phyloP scores from a whole-genome alignment of 92 coral and sea anemone species.

The Epizoanthus ramosus region DNA sequence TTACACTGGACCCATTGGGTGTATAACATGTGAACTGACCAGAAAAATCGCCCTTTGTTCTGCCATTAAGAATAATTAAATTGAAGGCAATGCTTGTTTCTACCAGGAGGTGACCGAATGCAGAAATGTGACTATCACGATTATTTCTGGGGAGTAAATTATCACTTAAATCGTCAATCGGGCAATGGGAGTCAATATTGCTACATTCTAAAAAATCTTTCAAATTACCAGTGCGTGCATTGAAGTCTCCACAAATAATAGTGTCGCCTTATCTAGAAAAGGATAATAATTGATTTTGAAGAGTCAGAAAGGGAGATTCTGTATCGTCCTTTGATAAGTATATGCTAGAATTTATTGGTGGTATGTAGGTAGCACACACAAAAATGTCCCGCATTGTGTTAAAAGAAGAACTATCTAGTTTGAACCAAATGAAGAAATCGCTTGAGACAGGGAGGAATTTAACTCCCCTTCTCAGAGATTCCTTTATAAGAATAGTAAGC shows the following conservation, averaged over 20 bases:
- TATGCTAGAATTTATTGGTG: neutral
- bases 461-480: neutral
- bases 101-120: neutral
- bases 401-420: neutral
- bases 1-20: constrained; percentile 54
- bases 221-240: constrained; percentile 2
- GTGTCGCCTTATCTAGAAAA: neutral
- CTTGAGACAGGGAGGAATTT: neutral
- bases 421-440: neutral
- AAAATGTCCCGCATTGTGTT: neutral
- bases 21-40: constrained; percentile 58
- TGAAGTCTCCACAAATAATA: constrained; percentile 3
- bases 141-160: neutral
- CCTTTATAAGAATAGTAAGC: neutral
- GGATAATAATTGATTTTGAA: neutral
- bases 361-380: neutral
- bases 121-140: neutral
- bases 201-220: neutral
- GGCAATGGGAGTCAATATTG: neutral
- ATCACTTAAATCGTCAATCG: neutral
- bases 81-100: constrained; percentile 12
- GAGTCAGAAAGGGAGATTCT: neutral
- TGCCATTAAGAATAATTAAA: constrained; percentile 41
- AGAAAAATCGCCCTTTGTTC: constrained; percentile 47
- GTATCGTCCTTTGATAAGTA: neutral